Conservation (phyloP, 2,888 invertebrate genomes). For the Cantharis flavilabris region DNA sequence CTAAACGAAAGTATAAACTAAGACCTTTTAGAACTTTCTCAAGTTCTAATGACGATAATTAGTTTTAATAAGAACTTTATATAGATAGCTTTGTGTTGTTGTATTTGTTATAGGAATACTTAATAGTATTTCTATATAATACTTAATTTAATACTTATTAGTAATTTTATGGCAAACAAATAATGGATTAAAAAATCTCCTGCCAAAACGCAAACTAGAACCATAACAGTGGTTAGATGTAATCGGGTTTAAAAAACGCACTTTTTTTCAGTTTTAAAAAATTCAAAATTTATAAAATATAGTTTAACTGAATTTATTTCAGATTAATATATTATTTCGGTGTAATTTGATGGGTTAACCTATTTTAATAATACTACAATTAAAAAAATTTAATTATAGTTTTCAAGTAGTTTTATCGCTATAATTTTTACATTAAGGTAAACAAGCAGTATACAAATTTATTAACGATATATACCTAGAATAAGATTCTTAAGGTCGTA, state of each 20-base stretch:
- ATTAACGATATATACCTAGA: not conserved
- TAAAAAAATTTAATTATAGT: not conserved
- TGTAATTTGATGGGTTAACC: not conserved
- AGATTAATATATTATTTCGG: not conserved
- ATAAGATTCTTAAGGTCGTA: not conserved
- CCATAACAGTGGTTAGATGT: too few species aligned
- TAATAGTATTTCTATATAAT: too few species aligned
- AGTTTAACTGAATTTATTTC: not conserved
- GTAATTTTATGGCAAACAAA: too few species aligned
- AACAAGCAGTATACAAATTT: not conserved
- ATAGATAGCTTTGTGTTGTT: too few species aligned
- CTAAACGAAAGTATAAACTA: not conserved
- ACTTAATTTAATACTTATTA: too few species aligned
- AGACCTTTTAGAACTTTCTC: not conserved
- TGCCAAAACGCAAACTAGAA: too few species aligned
- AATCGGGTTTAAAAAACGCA: too few species aligned
- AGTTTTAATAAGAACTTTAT: not conserved
- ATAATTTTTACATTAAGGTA: not conserved
- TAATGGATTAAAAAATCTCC: too few species aligned
- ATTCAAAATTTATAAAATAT: not conserved
- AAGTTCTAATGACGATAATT: not conserved
- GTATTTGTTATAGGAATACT: too few species aligned
- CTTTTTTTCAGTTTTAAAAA: too few species aligned
- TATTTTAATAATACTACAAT: not conserved
- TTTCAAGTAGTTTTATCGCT: not conserved